Conservation (phyloP, 2,888 invertebrate genomes). For the Acheta domesticus region DNA sequence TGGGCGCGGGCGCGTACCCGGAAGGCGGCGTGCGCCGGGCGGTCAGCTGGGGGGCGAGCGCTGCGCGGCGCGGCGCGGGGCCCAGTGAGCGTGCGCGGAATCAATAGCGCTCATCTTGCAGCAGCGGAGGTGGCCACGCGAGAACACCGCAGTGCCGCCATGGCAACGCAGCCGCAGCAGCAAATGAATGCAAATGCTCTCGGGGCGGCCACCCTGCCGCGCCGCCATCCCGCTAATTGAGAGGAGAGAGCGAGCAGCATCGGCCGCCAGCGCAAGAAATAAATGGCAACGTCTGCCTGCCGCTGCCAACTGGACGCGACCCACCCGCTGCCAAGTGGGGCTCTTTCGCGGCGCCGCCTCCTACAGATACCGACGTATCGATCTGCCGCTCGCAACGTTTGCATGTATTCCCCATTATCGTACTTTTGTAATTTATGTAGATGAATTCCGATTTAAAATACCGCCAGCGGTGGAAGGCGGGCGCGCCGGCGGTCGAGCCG, state of each 20-base stretch:
- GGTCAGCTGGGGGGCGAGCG: neutral
- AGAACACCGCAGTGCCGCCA: neutral
- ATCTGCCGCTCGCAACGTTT: no score
- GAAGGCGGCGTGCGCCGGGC: neutral
- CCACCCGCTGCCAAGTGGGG: no score
- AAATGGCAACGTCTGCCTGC: no score
- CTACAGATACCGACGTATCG: no score
- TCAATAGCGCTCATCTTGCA: neutral
- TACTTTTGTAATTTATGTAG: no score
- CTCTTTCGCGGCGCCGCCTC: no score
- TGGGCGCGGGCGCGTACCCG: neutral
- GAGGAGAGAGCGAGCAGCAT: neutral
- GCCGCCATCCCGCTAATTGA: neutral
- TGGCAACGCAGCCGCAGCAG: neutral
- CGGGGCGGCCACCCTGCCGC: neutral
- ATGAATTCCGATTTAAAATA: no score
- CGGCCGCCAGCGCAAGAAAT: no score
- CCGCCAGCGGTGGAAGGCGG: no score
- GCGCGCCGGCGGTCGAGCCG: no score
- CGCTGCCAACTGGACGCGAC: no score
- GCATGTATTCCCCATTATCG: no score
- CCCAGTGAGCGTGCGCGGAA: neutral
- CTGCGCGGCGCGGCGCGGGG: neutral
- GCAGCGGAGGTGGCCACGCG: neutral
- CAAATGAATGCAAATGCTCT: neutral